Evolutionary conservation across 2,888 invertebrate species (phyloP), one percentile per base, ranked within the genome.

Genomic region (Nysson spinosus): DNA sequence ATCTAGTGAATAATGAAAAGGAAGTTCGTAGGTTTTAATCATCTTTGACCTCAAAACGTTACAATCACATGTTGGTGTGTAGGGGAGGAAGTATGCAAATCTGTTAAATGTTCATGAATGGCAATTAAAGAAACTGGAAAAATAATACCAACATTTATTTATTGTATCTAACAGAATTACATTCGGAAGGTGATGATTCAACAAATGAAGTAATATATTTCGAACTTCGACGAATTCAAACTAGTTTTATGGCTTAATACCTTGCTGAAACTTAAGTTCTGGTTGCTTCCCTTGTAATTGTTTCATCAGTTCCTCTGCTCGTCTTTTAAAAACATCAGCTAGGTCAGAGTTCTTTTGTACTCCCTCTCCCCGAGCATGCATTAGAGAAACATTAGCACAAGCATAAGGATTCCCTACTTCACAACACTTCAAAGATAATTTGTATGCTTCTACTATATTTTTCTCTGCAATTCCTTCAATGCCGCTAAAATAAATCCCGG

Each of bases 371-470:
- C 91, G 91, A 24, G 90, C 90, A 84, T 95, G 95, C 94, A 96
- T 96, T 85, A 94, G 92, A 81, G 96, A 93, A 0, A 97, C 89
- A 88, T 98, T 98, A 0, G 94, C 93, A 88, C 99, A 99, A 0
- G 95, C 95, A 82, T 93, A 94, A 84, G 96, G 92, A 82, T 96
- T 94, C 0, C 94, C 94, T 0, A 93, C 87, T 65, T 96, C 94
- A 85, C 98, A 99, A 0, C 94, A 95, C 85, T 92, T 93, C 56
- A 90, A 87, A 0, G 95, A 93, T 80, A 91, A 94, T 28, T 92
- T 88, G 84, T 95, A 95, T 0, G 97, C 96, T 86, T 94, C 93
- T 32, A 89, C 89, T 90, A 92, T 91, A 81, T 96, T 92, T 67
- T 92, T 91, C 0, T 91, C 87, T 0, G 89, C 82, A 54, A 90